Evolutionary conservation across 2,797 vertebrate genomes (phyloP).

Genomic region (Onychomys arenicola): DNA sequence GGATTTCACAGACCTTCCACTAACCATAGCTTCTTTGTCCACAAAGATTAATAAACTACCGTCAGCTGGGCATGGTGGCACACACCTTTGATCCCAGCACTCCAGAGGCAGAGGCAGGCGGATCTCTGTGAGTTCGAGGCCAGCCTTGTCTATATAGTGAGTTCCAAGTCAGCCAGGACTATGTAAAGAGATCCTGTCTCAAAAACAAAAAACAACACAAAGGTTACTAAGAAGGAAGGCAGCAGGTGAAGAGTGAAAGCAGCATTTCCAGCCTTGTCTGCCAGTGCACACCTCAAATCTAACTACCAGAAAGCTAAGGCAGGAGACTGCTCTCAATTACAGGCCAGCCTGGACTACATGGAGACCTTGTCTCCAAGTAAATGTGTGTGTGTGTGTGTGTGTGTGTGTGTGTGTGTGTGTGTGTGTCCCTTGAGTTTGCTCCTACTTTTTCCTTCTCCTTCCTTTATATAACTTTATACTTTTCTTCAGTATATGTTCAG

Average conservation of each 20-base stretch:
- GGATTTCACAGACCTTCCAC: background rate
- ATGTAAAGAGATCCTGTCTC: background rate
- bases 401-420: background rate
- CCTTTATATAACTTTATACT: background rate
- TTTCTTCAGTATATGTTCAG: slow-evolving; percentile 19
- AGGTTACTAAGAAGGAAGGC: background rate
- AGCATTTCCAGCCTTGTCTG: background rate
- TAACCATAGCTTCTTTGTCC: background rate
- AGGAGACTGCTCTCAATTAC: background rate
- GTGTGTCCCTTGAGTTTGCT: background rate
- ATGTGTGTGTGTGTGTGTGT: background rate
- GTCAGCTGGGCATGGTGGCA: too few species aligned
- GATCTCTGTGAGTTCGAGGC: background rate
- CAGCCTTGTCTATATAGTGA: background rate
- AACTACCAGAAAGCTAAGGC: background rate
- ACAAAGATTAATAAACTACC: slow-evolving; percentile 5
- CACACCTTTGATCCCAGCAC: background rate
- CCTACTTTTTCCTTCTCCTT: background rate
- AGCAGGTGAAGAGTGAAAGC: background rate
- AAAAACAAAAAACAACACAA: background rate
- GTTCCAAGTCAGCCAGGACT: background rate
- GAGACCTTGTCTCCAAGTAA: background rate
- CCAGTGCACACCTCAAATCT: background rate
- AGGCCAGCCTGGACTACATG: background rate
- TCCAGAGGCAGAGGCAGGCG: background rate